phyloP scores from a whole-genome alignment of 2,113 vertebrate genomes.

The Neopipo cinnamomea region DNA sequence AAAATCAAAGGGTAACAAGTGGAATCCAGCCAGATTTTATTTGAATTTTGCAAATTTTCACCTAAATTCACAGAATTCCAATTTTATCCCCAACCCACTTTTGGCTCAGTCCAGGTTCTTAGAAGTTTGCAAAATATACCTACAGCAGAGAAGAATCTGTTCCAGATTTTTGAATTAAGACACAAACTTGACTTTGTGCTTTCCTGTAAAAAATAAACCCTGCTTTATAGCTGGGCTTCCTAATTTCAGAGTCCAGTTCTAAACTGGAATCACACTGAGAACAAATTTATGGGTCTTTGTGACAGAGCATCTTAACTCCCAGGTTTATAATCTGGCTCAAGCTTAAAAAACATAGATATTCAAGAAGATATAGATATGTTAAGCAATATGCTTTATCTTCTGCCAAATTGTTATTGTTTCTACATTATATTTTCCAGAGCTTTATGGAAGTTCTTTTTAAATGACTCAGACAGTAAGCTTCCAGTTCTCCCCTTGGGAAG shows the following conservation, averaged over 20 bases:
- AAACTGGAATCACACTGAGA: background rate
- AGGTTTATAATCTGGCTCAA: background rate
- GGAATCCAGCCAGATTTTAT: background rate
- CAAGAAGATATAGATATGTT: background rate
- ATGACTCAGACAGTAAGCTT: conserved; percentile 5
- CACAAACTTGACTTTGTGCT: background rate
- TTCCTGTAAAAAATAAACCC: background rate
- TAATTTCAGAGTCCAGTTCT: background rate
- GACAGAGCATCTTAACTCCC: background rate
- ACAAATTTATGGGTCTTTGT: background rate
- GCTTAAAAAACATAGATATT: background rate
- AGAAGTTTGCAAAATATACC: background rate
- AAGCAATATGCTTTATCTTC: background rate
- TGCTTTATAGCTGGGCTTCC: background rate
- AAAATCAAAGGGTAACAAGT: background rate
- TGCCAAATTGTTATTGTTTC: background rate
- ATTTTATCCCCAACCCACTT: background rate
- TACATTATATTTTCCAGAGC: background rate
- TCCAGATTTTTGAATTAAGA: background rate
- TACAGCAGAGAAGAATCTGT: background rate
- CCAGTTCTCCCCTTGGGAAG: background rate
- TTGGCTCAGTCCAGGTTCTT: background rate
- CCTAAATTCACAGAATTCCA: background rate
- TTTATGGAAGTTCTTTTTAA: background rate
- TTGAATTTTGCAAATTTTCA: background rate